Conservation (phyloP, 2,113 vertebrate genomes). For the Zosterops hypoxanthus region DNA sequence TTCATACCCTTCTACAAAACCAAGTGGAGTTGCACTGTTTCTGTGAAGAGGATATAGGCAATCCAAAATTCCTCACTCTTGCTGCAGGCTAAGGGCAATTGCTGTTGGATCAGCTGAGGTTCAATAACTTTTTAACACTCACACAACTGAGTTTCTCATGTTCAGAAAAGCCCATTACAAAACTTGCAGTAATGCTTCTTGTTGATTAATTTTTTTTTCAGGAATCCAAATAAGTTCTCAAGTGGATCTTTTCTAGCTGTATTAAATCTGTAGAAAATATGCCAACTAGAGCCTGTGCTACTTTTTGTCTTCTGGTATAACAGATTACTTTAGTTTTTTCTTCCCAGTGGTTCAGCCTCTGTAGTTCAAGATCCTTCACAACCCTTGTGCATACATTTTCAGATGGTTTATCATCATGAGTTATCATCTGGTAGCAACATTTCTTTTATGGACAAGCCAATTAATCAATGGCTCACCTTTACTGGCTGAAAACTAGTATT, state of each 20-base stretch:
- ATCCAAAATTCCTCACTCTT: neutral
- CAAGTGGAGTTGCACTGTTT: neutral
- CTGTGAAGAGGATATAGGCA: neutral
- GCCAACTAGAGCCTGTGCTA: neutral
- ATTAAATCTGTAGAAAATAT: neutral
- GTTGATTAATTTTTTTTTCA: neutral
- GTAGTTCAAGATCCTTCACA: neutral
- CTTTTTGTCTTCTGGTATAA: neutral
- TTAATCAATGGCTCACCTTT: neutral
- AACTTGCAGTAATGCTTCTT: neutral
- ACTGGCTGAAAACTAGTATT: neutral
- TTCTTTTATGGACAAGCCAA: neutral
- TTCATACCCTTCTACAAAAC: neutral
- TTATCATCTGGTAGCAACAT: neutral
- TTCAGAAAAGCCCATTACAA: neutral
- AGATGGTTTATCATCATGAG: neutral
- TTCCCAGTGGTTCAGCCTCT: neutral
- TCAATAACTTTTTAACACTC: constrained; percentile 15
- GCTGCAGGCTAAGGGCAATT: neutral
- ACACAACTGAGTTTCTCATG: neutral
- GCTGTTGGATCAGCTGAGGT: neutral
- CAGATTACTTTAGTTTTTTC: neutral
- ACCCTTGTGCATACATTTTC: neutral
- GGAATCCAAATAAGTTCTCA: neutral
- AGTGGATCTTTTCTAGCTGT: neutral